Evolutionary conservation across 92 coral and sea anemone species (phyloP).

Genomic region (Porites evermanni): DNA sequence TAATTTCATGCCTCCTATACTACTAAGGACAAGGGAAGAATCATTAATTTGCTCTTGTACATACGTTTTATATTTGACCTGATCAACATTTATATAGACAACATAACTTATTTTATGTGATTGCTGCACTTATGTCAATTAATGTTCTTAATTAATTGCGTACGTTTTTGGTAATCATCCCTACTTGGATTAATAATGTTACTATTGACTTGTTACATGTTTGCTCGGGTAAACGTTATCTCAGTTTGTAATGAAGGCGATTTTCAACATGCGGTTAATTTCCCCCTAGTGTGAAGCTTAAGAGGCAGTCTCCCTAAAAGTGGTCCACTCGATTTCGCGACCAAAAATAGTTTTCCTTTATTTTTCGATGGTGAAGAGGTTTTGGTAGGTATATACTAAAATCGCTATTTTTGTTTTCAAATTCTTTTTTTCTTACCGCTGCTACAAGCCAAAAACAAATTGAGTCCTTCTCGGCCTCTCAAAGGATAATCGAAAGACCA

Average conservation of each 20-base stretch:
- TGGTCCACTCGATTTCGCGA: no score
- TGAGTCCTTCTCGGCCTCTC: no score
- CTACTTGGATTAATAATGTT: constrained; percentile 2
- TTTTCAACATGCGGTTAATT: background rate
- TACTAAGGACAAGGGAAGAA: constrained; percentile 6
- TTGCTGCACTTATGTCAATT: constrained; percentile 30
- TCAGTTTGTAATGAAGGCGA: background rate
- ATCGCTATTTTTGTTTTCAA: no score
- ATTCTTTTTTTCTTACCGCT: no score
- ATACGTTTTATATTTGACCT: constrained; percentile 16
- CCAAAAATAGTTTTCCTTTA: no score
- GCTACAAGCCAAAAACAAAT: no score
- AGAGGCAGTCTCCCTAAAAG: no score
- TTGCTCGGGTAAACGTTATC: background rate
- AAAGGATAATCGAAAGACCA: no score
- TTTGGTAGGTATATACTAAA: no score
- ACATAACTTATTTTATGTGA: constrained; percentile 19
- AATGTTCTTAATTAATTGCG: constrained; percentile 11
- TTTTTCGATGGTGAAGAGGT: no score
- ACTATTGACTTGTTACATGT: background rate
- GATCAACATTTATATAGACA: constrained; percentile 6
- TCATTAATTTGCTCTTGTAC: constrained; percentile 11
- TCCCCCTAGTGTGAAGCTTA: background rate
- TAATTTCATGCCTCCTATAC: no score
- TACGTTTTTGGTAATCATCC: constrained; percentile 1